Conservation (phyloP, 1,140 invertebrate genomes). For the Pseudomyrmex dendroicus region DNA sequence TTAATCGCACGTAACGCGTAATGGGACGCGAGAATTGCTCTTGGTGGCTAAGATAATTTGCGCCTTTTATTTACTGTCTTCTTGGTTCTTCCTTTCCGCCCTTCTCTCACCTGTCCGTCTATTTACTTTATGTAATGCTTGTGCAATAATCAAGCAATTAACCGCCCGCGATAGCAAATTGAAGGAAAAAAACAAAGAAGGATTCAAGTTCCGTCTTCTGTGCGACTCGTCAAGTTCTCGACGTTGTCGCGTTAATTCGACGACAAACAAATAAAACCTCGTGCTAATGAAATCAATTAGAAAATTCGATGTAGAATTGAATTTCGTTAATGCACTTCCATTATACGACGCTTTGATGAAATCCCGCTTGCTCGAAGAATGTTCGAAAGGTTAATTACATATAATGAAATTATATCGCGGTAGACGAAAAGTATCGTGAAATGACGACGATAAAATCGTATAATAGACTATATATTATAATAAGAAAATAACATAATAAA, state of each 20-base stretch:
- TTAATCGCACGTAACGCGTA: constrained; percentile 72
- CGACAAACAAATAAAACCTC: not conserved
- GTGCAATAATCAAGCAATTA: constrained; percentile 69
- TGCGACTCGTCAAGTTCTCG: constrained; percentile 36
- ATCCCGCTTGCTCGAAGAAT: not conserved
- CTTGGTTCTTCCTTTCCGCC: not conserved
- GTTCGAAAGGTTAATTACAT: not conserved
- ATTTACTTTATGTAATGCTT: constrained; percentile 71
- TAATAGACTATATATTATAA: not conserved
- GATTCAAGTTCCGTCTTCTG: not conserved
- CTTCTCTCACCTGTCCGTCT: constrained; percentile 17
- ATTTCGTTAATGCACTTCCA: not conserved
- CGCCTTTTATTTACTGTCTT: constrained; percentile 62
- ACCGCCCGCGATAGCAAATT: constrained; percentile 40
- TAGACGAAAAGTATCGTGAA: not conserved
- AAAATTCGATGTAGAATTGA: constrained; percentile 4
- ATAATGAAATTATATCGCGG: not conserved
- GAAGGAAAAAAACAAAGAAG: constrained; percentile 28
- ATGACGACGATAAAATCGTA: not conserved
- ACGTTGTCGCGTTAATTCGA: constrained; percentile 30
- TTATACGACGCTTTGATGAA: constrained; percentile 2
- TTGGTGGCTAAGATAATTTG: constrained; percentile 68
- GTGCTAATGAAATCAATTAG: constrained; percentile 7
- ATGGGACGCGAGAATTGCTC: constrained; percentile 66
- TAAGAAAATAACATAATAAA: constrained; percentile 1